Evolutionary conservation across 1,140 invertebrate genomes (phyloP).

Genomic region (Atopsyche davidsoni): DNA sequence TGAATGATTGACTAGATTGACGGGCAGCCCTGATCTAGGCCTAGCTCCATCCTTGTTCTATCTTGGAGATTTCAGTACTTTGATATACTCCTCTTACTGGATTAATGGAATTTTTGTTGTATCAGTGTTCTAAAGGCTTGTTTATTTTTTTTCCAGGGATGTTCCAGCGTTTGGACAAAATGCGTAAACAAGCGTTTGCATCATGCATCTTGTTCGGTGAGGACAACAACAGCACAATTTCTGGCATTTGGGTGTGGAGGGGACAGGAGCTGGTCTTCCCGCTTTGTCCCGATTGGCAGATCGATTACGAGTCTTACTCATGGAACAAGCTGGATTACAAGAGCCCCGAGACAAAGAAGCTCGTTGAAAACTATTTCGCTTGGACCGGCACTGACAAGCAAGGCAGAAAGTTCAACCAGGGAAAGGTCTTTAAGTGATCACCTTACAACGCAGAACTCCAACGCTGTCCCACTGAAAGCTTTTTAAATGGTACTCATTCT

Average conservation of each 20-base stretch:
- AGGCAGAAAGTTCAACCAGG: conserved; percentile 93
- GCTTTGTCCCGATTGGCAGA: conserved; percentile 85
- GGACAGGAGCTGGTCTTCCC: conserved; percentile 90
- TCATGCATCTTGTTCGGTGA: conserved; percentile 90
- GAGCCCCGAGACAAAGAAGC: conserved; percentile 76
- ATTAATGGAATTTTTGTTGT: too few relatives aligned
- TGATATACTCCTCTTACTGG: too few relatives aligned
- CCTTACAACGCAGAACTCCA: too few relatives aligned
- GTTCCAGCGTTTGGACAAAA: conserved; percentile 96
- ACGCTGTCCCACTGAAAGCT: too few relatives aligned
- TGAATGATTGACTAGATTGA: too few relatives aligned
- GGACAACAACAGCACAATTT: conserved; percentile 89
- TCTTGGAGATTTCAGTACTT: too few relatives aligned
- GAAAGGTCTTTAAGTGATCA: conserved; percentile 97
- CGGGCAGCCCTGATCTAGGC: too few relatives aligned
- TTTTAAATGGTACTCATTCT: conserved; percentile 1
- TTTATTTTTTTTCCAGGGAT: conserved; percentile 53
- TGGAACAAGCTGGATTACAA: conserved; percentile 93
- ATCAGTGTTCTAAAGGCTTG: too few relatives aligned
- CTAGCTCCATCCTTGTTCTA: too few relatives aligned
- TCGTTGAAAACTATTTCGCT: conserved; percentile 88
- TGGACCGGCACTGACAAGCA: conserved; percentile 85
- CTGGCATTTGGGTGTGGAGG: conserved; percentile 95
- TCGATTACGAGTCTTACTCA: conserved; percentile 94
- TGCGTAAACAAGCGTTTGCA: conserved; percentile 94